phyloP scores from a whole-genome alignment of 1,140 invertebrate genomes.

The Bombus consobrinus region DNA sequence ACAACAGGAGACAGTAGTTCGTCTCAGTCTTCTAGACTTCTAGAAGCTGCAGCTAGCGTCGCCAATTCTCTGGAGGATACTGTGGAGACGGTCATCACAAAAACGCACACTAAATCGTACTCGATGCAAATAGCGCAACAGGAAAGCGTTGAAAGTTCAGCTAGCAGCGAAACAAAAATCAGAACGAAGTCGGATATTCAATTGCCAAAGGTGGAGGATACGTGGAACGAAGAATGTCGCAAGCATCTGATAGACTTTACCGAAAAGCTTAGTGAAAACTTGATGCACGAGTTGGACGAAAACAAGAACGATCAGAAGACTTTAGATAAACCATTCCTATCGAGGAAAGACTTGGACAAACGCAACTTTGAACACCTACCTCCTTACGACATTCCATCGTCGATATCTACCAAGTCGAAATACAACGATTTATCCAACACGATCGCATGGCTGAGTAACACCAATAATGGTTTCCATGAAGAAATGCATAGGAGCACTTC shows the following conservation, averaged over 20 bases:
- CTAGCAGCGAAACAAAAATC: not conserved
- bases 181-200: constrained; percentile 29
- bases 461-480: constrained; percentile 29
- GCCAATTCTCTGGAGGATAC: constrained; percentile 87
- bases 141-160: not conserved
- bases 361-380: not conserved
- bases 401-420: constrained; percentile 7
- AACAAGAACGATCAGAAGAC: constrained; percentile 50
- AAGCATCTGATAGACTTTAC: constrained; percentile 90
- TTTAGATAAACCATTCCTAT: constrained; percentile 32
- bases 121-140: constrained; percentile 34
- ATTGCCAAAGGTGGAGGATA: constrained; percentile 77
- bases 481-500: constrained; percentile 63
- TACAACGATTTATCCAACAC: constrained; percentile 56
- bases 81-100: constrained; percentile 85
- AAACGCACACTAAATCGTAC: constrained; percentile 20
- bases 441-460: constrained; percentile 64
- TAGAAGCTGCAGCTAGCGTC: constrained; percentile 87
- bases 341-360: constrained; percentile 6
- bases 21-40: constrained; percentile 79
- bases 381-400: not conserved
- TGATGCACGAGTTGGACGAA: constrained; percentile 83
- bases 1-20: constrained; percentile 30
- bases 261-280: constrained; percentile 89
- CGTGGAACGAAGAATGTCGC: constrained; percentile 86